Evolutionary conservation across 2,797 vertebrate genomes (phyloP), one percentile per base, ranked within the genome.

Genomic region (Premnoplex brunnescens): DNA sequence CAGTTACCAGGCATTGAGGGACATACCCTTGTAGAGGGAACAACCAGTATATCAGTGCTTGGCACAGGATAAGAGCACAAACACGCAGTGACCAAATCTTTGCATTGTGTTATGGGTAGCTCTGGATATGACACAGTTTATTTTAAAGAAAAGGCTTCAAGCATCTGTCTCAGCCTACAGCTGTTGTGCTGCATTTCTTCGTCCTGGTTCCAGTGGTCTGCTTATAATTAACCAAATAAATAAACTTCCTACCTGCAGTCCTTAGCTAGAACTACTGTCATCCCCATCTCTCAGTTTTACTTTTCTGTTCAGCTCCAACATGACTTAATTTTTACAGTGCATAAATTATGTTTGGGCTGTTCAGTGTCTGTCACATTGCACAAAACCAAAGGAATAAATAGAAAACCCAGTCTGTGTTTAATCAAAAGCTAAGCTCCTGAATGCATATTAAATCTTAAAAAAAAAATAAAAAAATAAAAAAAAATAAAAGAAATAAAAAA

Each of bases 301-400:
- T 83, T 77, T 72, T 34, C 66, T 81, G 19, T 49, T 93, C 22
- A 44, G 49, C 32, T 95, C 62, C 49, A 68, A 30, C 60, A 72
- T 63, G 73, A 88, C 34, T 95, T 85, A 52, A 78, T 92, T 89
- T 87, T 93, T 72, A 20, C 72, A 91, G 69, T 73, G 59, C 82
- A 80, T 82, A 64, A 75, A 75, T 60, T 84, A 74, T 86, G 54
- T 86, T 48, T 54, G 34, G 39, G 26, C 76, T 64, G 62, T 3
- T 88, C 32, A 43, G 41, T 64, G 44, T 59, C 77, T 91, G 69
- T 60, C 69, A 58, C 43, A 36, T 51, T 78, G 39, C 49, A 75
- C 3, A 2, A 85, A 83, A 72, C 36, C n/a, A 48, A 82, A 76
- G 75, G 67, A 72, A 72, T 62, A 90, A 85, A 76, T 49, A 68